Evolutionary conservation across 2,888 invertebrate species (phyloP), one percentile per base, ranked within the genome.

Genomic region (Drosophila neotestacea): DNA sequence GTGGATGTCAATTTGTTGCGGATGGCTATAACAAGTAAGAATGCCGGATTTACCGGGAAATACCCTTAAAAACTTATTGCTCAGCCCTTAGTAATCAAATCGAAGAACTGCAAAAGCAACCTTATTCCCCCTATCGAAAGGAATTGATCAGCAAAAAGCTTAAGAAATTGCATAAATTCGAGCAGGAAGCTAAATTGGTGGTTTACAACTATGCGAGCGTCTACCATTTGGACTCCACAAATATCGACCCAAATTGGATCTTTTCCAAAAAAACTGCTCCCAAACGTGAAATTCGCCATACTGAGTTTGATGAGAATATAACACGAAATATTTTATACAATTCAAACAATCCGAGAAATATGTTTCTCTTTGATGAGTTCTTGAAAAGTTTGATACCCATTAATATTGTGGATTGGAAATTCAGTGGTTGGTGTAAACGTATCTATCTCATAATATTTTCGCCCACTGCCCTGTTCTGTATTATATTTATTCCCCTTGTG

Each of bases 401-500:
- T 7, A 51, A 77, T 10, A 0, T 4, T 0, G 38, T 30, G 0
- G 69, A 76, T 0, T 90, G 89, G 79, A n/a, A 46, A 9, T 4
- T 47, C 0, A 63, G 71, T 4, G 51, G 67, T 16, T 42, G 13
- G 4, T 32, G 39, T 10, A 32, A 28, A 3, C 84, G 77, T 4
- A 0, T 48, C 0, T 54, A 58, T 16, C 39, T 75, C 4, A 48
- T 84, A 0, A 0, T 81, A 2, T 62, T 70, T 7, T 47, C 70
- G 0, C 91, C 91, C 0, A 46, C 88, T 6, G 63, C 64, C 0
- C 27, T 88, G 3, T 0, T 77, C 0, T 55, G 87, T 27, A 42
- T 44, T 0, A 3, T 85, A 0, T 59, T 82, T 1, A 77, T 91
- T n/a, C 91, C 91, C 0, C 48, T 71, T 10, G 85, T 90, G 10